Conservation (phyloP, 2,888 invertebrate genomes). For the Thera britannica region DNA sequence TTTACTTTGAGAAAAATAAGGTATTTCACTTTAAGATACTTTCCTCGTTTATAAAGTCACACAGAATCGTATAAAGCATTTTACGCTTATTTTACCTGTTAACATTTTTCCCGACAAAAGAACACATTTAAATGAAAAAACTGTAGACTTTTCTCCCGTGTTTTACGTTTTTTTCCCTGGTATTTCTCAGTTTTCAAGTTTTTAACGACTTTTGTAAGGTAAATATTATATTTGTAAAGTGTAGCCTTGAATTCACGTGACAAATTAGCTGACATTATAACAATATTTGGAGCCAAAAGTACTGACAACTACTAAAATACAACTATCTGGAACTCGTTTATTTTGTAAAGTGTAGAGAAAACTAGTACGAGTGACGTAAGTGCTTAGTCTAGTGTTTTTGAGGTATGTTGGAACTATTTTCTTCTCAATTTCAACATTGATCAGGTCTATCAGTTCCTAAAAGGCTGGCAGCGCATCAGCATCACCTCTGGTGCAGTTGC, state of each 20-base stretch:
- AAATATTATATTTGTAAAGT: slow-evolving; percentile 25
- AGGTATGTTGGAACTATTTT: too few species aligned
- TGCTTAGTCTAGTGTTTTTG: too few species aligned
- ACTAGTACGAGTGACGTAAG: too few species aligned
- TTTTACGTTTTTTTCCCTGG: background rate
- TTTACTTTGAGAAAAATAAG: background rate
- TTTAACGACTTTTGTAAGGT: slow-evolving; percentile 11
- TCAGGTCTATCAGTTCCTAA: too few species aligned
- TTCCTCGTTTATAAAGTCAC: slow-evolving; percentile 1
- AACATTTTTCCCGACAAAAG: slow-evolving; percentile 11
- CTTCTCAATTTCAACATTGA: too few species aligned
- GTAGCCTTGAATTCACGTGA: slow-evolving; percentile 46
- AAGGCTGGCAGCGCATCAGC: too few species aligned
- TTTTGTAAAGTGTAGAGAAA: too few species aligned
- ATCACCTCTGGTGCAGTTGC: too few species aligned
- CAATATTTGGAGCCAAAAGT: slow-evolving; percentile 26
- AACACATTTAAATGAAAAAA: slow-evolving; percentile 1
- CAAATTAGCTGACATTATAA: slow-evolving; percentile 27
- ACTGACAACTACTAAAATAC: background rate
- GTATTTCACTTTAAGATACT: background rate
- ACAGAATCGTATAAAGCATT: slow-evolving; percentile 4
- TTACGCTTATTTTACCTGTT: slow-evolving; percentile 11
- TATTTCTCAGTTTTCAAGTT: background rate
- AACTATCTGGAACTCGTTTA: too few species aligned
- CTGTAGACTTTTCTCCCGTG: background rate